Evolutionary conservation across 2,797 vertebrate genomes (phyloP).

Genomic region (Ceyx erithaca): DNA sequence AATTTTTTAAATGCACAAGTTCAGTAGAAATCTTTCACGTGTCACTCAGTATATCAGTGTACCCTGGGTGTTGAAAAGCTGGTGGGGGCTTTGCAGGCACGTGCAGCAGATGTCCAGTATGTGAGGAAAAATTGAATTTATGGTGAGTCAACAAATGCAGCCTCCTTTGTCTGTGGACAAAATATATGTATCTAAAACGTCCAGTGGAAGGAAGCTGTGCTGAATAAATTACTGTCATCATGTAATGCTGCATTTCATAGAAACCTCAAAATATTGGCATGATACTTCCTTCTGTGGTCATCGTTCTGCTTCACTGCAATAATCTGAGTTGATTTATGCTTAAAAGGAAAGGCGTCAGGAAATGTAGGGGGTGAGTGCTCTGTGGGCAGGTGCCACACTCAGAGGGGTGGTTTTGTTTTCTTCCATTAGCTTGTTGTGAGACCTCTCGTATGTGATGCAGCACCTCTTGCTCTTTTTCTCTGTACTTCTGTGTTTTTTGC

Average conservation of each 20-base stretch:
- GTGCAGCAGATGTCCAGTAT: conserved; percentile 5
- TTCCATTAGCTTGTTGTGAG: background rate
- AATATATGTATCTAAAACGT: background rate
- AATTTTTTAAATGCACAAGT: background rate
- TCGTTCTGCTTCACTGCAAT: background rate
- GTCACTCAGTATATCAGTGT: background rate
- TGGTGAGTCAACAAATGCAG: conserved; percentile 34
- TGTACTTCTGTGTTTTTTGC: background rate
- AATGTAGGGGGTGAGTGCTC: background rate
- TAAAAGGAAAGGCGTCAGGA: background rate
- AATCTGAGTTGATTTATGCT: background rate
- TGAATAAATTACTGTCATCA: background rate
- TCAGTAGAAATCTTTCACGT: background rate
- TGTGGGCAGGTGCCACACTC: background rate
- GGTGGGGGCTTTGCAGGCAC: background rate
- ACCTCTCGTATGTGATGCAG: background rate
- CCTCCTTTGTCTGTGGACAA: background rate
- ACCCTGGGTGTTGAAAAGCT: conserved; percentile 28
- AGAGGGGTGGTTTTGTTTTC: background rate
- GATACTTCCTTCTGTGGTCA: background rate
- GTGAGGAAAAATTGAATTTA: background rate
- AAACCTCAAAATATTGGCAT: background rate
- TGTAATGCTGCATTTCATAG: background rate
- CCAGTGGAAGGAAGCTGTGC: background rate
- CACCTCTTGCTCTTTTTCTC: background rate